phyloP scores from a whole-genome alignment of 2,888 invertebrate genomes.

The Xanthorhoe designata region DNA sequence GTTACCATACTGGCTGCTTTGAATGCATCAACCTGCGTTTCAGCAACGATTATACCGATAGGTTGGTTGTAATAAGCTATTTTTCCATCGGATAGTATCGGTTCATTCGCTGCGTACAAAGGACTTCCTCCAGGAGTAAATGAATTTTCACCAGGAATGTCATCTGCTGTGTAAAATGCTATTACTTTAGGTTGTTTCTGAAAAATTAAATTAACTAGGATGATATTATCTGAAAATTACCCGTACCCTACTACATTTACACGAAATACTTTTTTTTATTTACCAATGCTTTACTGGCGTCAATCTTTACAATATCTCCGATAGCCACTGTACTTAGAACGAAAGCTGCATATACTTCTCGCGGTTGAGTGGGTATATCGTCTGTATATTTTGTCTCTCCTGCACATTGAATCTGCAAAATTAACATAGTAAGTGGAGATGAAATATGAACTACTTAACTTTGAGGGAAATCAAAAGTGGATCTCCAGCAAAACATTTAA shows the following conservation, averaged over 20 bases:
- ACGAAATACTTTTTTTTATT: too few species aligned
- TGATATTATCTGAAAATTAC: too few species aligned
- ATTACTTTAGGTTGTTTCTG: constrained; percentile 85
- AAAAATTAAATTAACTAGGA: too few species aligned
- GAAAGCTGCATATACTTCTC: constrained; percentile 89
- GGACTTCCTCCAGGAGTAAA: constrained; percentile 60
- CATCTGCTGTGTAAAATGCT: constrained; percentile 86
- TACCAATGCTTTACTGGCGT: constrained; percentile 87
- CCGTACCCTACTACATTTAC: too few species aligned
- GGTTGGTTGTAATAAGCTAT: constrained; percentile 66
- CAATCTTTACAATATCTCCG: constrained; percentile 85
- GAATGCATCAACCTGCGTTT: constrained; percentile 79
- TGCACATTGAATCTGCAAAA: constrained; percentile 81
- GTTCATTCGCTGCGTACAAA: constrained; percentile 54
- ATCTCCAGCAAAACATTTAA: too few species aligned
- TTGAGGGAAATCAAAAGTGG: too few species aligned
- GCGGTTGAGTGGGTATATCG: constrained; percentile 84
- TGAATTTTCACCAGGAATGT: constrained; percentile 87
- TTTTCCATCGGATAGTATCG: constrained; percentile 73
- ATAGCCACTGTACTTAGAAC: constrained; percentile 79
- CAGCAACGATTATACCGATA: constrained; percentile 84
- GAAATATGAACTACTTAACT: too few species aligned
- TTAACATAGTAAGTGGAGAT: background rate
- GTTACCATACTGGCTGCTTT: constrained; percentile 84
- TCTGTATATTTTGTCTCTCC: constrained; percentile 89